phyloP scores from a whole-genome alignment of 2,888 invertebrate species.

The Eupithecia exiguata region DNA sequence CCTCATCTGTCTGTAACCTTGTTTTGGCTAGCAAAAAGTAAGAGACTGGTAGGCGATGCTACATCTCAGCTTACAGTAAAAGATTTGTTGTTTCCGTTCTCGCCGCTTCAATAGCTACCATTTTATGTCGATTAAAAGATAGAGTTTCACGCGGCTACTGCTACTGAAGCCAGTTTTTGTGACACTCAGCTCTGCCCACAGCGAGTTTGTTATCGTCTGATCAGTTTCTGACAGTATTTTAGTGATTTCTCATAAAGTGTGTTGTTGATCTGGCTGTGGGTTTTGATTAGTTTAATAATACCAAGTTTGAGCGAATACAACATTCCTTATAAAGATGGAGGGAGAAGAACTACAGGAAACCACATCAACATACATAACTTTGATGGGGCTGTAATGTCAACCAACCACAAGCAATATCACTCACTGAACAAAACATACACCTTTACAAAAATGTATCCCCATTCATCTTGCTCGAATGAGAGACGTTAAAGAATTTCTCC shows the following conservation, averaged over 20 bases:
- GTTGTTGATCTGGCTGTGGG: slow-evolving; percentile 50
- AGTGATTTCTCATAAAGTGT: slow-evolving; percentile 53
- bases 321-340: slow-evolving; percentile 49
- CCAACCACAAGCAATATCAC: slow-evolving; percentile 78
- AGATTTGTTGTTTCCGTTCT: slow-evolving; percentile 82
- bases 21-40: slow-evolving; percentile 69
- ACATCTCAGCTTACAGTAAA: slow-evolving; percentile 71
- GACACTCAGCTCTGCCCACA: slow-evolving; percentile 76
- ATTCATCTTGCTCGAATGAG: slow-evolving; percentile 81
- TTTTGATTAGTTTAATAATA: slow-evolving; percentile 27
- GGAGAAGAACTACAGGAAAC: slow-evolving; percentile 70
- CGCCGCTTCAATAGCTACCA: slow-evolving; percentile 81
- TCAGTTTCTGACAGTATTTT: slow-evolving; percentile 65
- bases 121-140: slow-evolving; percentile 82
- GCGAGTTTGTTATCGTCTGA: slow-evolving; percentile 76
- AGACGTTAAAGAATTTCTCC: slow-evolving; percentile 82
- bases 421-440: slow-evolving; percentile 77
- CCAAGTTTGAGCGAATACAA: slow-evolving; percentile 13
- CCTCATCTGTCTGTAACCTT: slow-evolving; percentile 48
- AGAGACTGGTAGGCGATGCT: slow-evolving; percentile 67
- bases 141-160: slow-evolving; percentile 83
- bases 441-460: slow-evolving; percentile 80
- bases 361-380: slow-evolving; percentile 64
- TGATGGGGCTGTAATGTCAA: slow-evolving; percentile 71
- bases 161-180: slow-evolving; percentile 82